Base-by-base conservation (phyloP, 2,888 invertebrate species). In the Dryococelus australis region DNA sequence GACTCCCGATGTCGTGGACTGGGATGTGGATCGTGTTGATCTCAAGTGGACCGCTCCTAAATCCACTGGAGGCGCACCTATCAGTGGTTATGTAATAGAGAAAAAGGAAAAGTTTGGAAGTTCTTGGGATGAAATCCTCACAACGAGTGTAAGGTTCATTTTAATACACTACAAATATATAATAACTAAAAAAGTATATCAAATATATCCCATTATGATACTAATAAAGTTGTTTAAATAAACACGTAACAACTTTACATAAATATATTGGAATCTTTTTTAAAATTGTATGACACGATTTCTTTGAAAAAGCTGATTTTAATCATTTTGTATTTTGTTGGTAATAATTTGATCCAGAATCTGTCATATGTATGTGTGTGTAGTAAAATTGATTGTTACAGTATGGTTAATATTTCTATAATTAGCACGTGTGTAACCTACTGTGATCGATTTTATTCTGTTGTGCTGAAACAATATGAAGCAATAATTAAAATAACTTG, bases 11-110 rank as follows among this genome's bases (percentile, higher is more conserved):
- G 94, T 98, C 89, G 96, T 96, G 85, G 98, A 98, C 91, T 98
- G 98, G 96, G 97, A 97, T 92, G 96, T 96, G 88, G 96, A 97
- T 92, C 95, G 97, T 89, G 97, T 98, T 86, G 97, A 97, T 91
- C 94, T 98, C 84, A 96, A 96, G 91, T 97, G 97, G 97, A 94
- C 95, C 87, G 95, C 96, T 80, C 97, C 97, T 0, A 96, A 96
- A 92, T 94, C 94, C 91, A 96, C 93, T 89, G 97, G 97, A 20
- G 97, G 97, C 24, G 96, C 96, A 0, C 96, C 97, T 87, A 97
- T 97, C 91, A 96, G 96, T 0, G 97, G 97, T 28, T 98, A 97
- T 92, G 94, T 98, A 87, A 96, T 99, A 91, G 98, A 99, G 93
- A 97, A 97, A 94, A 97, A 96, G 92, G 97, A 97, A 92, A 96